Percentiles rank a stretch among this genome's conserved stretches.
These are phyloP conservation scores for Pterocles orientalis DNA, from an alignment of 2,113 vertebrate genomes.

Conservation along the genomic window DNA sequence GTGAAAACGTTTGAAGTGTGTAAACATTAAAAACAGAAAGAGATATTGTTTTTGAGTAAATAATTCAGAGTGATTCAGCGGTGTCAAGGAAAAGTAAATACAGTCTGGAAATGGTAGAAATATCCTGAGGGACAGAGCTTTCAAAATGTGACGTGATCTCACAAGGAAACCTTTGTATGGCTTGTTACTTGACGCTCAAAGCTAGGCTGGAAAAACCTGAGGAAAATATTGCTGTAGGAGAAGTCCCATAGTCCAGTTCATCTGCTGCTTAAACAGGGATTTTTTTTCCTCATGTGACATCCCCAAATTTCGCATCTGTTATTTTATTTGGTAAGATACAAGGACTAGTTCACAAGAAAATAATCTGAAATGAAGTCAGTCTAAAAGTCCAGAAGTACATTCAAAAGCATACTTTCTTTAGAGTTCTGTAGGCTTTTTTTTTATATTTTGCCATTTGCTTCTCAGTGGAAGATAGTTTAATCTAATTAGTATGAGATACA, in stretches of 20 bases:
- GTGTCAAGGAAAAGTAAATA: conserved; percentile 21
- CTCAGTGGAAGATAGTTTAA: neutral
- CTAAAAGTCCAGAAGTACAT: accelerated
- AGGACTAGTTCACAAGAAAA: neutral
- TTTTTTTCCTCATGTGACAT: neutral
- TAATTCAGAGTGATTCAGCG: neutral
- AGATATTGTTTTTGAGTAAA: neutral
- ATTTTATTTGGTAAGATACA: neutral
- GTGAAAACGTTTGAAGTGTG: neutral
- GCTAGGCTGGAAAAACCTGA: neutral
- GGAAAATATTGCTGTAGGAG: neutral
- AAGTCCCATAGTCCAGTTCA: neutral
- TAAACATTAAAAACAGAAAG: neutral
- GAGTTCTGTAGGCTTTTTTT: neutral
- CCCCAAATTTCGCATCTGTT: accelerated
- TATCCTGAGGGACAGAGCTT: neutral
- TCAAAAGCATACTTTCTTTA: neutral
- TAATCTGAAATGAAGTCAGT: neutral
- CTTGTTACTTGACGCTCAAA: neutral
- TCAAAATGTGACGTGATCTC: neutral
- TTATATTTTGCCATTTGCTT: neutral
- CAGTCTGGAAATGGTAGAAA: neutral
- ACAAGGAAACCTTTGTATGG: neutral
- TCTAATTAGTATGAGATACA: neutral
- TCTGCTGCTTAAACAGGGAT: neutral